These are phyloP conservation scores for Sminthopsis crassicaudata DNA, from an alignment of 2,113 vertebrate species.

Conservation along the genomic window DNA sequence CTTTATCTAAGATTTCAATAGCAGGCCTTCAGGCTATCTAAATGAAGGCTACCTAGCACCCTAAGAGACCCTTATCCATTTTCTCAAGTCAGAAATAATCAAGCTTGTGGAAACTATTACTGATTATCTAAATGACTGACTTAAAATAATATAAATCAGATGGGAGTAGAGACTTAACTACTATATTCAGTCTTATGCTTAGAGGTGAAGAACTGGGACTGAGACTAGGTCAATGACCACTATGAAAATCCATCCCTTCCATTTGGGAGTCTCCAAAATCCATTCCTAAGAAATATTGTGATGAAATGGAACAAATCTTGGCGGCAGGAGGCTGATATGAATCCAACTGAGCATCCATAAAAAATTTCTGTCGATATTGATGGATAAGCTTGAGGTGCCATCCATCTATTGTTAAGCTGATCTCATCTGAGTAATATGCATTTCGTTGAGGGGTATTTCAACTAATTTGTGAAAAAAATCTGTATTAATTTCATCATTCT, in stretches of 20 bases:
- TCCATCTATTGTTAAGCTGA: background rate
- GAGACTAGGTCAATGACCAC: background rate
- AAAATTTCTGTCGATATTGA: background rate
- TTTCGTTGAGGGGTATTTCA: background rate
- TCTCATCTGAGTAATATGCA: background rate
- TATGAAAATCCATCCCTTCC: background rate
- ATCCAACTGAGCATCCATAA: background rate
- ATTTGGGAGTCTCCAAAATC: background rate
- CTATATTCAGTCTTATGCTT: background rate
- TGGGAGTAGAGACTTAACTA: background rate
- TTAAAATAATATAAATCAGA: background rate
- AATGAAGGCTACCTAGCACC: too few relatives aligned
- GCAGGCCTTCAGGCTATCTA: background rate
- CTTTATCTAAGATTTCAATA: background rate
- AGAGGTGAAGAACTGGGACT: background rate
- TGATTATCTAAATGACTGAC: background rate
- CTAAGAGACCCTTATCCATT: background rate
- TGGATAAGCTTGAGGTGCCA: background rate
- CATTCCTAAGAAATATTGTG: background rate
- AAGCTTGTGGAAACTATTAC: background rate
- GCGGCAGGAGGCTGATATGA: background rate
- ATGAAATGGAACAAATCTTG: background rate
- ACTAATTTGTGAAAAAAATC: background rate
- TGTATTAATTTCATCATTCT: background rate
- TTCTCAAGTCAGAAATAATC: background rate